These are phyloP conservation scores for Coryphaenoides rupestris DNA, from an alignment of 2,113 vertebrate genomes.

Conservation along the genomic window DNA sequence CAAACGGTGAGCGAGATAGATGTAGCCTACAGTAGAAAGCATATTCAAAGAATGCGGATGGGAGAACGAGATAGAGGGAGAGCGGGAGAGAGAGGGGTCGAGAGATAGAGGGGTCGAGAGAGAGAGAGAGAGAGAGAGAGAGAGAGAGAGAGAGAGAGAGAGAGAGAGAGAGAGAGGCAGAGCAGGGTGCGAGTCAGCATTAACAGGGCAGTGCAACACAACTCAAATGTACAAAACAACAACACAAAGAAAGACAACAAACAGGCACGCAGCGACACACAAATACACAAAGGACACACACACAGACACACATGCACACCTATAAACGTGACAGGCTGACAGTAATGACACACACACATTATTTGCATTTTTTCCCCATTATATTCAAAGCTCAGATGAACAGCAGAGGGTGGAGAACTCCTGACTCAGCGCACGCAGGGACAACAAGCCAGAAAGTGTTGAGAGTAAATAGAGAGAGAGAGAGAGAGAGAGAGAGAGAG, in stretches of 20 bases:
- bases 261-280: slow-evolving; percentile 35
- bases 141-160: slow-evolving; percentile 2
- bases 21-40: too few relatives aligned
- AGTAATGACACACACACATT: too few relatives aligned
- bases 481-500: too few relatives aligned
- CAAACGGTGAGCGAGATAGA: too few relatives aligned
- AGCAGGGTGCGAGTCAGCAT: slow-evolving; percentile 64
- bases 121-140: slow-evolving; percentile 13
- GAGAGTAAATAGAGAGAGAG: too few relatives aligned
- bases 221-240: too few relatives aligned
- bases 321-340: neutral
- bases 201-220: neutral
- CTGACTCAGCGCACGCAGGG: neutral
- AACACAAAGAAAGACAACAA: slow-evolving; percentile 39
- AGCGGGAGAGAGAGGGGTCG: slow-evolving; percentile 18
- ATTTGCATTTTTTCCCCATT: too few relatives aligned
- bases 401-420: neutral
- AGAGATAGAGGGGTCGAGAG: slow-evolving; percentile 38
- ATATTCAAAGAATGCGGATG: slow-evolving; percentile 44
- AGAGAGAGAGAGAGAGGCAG: slow-evolving; percentile 24
- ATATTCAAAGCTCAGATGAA: neutral
- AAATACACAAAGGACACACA: slow-evolving; percentile 39
- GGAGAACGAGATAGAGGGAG: neutral
- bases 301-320: slow-evolving; percentile 35
- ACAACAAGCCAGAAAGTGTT: neutral